Evolutionary conservation across 2,888 invertebrate species (phyloP).

Genomic region (Cheiracanthium punctorium): DNA sequence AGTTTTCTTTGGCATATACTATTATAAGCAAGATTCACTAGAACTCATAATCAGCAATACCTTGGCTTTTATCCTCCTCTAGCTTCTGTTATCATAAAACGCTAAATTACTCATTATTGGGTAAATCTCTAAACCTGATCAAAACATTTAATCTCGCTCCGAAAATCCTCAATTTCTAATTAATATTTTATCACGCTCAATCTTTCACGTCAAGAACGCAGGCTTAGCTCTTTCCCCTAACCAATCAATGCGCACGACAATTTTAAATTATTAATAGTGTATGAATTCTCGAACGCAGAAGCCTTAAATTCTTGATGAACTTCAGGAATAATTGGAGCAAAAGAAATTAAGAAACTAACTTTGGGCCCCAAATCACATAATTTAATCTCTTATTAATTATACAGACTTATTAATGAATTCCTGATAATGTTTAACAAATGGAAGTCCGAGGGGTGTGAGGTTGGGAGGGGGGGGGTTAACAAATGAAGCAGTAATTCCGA

Average conservation of each 20-base stretch:
- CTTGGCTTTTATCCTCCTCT: too few species aligned
- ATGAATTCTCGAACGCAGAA: neutral
- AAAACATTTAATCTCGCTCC: neutral
- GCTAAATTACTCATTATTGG: too few species aligned
- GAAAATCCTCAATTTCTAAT: neutral
- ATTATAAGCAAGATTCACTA: too few species aligned
- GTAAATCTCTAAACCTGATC: neutral
- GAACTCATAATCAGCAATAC: too few species aligned
- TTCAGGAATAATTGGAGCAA: neutral
- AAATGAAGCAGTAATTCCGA: neutral
- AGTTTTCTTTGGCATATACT: too few species aligned
- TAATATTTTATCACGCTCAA: neutral
- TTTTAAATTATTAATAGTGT: neutral
- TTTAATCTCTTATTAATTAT: slow-evolving; percentile 17
- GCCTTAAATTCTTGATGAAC: neutral
- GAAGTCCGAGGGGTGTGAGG: too few species aligned
- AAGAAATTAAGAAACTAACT: slow-evolving; percentile 3
- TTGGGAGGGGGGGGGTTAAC: neutral
- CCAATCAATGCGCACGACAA: neutral
- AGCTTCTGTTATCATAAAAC: too few species aligned
- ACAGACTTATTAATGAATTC: neutral
- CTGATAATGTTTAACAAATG: neutral
- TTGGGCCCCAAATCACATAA: neutral
- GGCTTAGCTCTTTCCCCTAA: neutral
- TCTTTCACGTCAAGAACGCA: neutral